phyloP scores from a whole-genome alignment of 2,797 vertebrate species.

The Australoheros facetus region DNA sequence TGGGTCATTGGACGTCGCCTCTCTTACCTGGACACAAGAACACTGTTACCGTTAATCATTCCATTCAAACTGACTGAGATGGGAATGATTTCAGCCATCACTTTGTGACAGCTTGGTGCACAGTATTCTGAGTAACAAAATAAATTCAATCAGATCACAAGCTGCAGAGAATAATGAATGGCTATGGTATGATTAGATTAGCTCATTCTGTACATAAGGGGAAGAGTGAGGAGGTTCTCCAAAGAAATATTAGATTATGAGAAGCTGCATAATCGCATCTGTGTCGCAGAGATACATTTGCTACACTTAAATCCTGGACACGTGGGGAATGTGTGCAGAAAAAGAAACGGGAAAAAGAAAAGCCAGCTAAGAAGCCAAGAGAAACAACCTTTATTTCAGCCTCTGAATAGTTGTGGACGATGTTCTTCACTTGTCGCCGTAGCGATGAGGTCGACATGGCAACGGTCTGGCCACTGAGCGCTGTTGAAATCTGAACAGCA shows the following conservation, averaged over 20 bases:
- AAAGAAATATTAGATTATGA: slow-evolving; percentile 36
- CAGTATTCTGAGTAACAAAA: slow-evolving; percentile 15
- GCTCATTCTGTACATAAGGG: slow-evolving; percentile 7
- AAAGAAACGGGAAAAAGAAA: slow-evolving; percentile 5
- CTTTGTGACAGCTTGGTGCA: background rate
- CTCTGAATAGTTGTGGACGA: slow-evolving; percentile 96
- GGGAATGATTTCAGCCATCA: slow-evolving; percentile 6
- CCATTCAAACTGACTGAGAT: background rate
- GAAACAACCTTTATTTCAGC: slow-evolving; percentile 91
- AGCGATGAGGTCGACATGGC: slow-evolving; percentile 95
- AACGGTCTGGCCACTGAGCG: slow-evolving; percentile 80
- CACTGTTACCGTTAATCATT: slow-evolving; percentile 18
- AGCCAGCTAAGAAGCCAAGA: slow-evolving; percentile 13
- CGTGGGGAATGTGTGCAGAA: background rate
- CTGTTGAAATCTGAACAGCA: slow-evolving; percentile 71
- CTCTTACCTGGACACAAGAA: slow-evolving; percentile 79
- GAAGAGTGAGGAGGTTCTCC: slow-evolving; percentile 1
- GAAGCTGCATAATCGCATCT: slow-evolving; percentile 5
- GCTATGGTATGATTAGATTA: slow-evolving; percentile 20
- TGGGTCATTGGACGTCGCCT: slow-evolving; percentile 93
- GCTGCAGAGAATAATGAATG: slow-evolving; percentile 30
- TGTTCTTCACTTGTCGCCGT: slow-evolving; percentile 95
- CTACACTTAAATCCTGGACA: background rate
- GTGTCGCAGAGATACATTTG: slow-evolving; percentile 13
- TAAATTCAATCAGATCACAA: slow-evolving; percentile 29